phyloP scores from a whole-genome alignment of 2,797 vertebrate genomes.

The Enteromius radiatus region DNA sequence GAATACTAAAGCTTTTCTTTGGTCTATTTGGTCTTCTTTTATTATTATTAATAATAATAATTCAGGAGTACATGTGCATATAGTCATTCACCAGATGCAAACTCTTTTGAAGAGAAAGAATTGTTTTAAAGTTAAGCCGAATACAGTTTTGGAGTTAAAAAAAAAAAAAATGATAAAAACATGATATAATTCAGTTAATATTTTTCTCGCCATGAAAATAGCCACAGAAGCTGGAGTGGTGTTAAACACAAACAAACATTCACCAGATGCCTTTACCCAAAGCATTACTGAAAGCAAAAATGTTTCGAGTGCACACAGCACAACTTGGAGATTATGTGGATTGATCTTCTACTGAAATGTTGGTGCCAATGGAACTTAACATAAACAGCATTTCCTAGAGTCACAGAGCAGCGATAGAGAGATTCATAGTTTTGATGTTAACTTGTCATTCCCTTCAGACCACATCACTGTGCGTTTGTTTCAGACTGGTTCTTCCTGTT shows the following conservation, averaged over 20 bases:
- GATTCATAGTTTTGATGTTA: not conserved
- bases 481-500: slow-evolving; percentile 47
- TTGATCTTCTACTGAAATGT: not conserved
- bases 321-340: not conserved
- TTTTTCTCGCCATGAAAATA: too few species aligned
- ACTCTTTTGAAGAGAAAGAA: too few species aligned
- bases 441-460: not conserved
- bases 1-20: not conserved
- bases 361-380: not conserved
- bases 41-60: not conserved
- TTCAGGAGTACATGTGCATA: not conserved
- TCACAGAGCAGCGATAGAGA: not conserved
- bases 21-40: not conserved
- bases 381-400: not conserved
- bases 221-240: too few species aligned
- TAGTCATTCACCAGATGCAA: not conserved
- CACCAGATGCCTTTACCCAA: not conserved
- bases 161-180: too few species aligned
- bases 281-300: not conserved
- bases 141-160: too few species aligned
- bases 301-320: not conserved
- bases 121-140: too few species aligned
- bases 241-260: too few species aligned
- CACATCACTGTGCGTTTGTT: not conserved
- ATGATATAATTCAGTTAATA: too few species aligned